phyloP scores from a whole-genome alignment of 1,140 invertebrate species.

The Caenorhabditis brenneri region DNA sequence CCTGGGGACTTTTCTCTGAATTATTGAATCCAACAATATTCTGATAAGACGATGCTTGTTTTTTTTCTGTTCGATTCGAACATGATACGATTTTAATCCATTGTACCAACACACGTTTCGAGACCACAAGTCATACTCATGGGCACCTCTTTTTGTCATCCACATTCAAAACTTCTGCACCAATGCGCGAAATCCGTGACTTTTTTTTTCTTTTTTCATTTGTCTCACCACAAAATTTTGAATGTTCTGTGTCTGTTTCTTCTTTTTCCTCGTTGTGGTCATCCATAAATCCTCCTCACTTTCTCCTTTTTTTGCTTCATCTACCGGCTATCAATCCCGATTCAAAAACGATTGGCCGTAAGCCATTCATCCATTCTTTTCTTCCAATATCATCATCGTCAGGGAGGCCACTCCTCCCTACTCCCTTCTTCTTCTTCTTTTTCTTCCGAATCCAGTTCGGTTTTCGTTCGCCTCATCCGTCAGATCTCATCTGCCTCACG shows the following conservation, averaged over 20 bases:
- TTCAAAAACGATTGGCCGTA: slow-evolving; percentile 43
- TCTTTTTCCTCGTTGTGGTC: background rate
- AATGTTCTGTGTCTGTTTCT: background rate
- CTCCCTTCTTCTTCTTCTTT: background rate
- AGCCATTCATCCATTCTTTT: slow-evolving; percentile 29
- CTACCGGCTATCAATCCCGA: slow-evolving; percentile 41
- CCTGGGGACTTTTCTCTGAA: no score
- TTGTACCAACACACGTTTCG: background rate
- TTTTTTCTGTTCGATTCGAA: background rate
- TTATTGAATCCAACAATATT: no score
- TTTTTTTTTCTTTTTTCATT: background rate
- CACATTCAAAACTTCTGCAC: slow-evolving; percentile 5
- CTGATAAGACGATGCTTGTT: background rate
- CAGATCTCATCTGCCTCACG: slow-evolving; percentile 27
- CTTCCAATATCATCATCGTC: slow-evolving; percentile 34
- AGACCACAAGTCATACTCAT: background rate
- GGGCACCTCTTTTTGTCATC: background rate
- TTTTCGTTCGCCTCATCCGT: slow-evolving; percentile 25
- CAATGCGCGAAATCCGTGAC: slow-evolving; percentile 2
- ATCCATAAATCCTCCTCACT: slow-evolving; percentile 31
- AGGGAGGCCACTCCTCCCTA: background rate
- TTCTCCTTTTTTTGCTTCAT: slow-evolving; percentile 1
- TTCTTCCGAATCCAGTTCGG: slow-evolving; percentile 35
- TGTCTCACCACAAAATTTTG: background rate
- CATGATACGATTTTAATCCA: background rate